Evolutionary conservation across 2,113 vertebrate species (phyloP), one percentile per base, ranked within the genome.

Genomic region (Ophiodon elongatus): DNA sequence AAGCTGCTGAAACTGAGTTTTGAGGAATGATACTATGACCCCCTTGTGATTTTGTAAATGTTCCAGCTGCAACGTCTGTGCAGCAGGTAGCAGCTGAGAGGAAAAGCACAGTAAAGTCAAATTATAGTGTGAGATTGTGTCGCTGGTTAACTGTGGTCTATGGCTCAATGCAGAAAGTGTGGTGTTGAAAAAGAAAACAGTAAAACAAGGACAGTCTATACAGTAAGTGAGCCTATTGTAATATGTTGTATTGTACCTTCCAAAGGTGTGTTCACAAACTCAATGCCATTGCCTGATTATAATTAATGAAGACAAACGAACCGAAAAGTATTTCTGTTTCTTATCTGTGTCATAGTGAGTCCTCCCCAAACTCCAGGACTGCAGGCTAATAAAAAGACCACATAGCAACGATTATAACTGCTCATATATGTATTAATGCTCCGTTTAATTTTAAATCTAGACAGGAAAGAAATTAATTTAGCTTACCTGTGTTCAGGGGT

Each of bases 211-310:
- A 85, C 78, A 84, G 90, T 81, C 73, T 91, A 82, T 87, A 88
- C 89, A 92, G 89, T 87, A 71, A 91, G 85, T 90, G 83, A 93
- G 89, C 88, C 88, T 92, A 77, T 91, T 92, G 88, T 93, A 86
- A 90, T 71, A 86, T 94, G 92, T 93, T 88, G 92, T 91, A 86
- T 89, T 91, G 91, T 94, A 94, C 89, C 90, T 93, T 91, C 83
- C 72, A 88, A 89, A 94, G 85, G 87, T 92, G 89, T 93, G 84
- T 94, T 93, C 89, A 86, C 83, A 84, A 76, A 88, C 78, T 91
- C 74, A 76, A 85, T 84, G 89, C 83, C 87, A 86, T 92, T 80
- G 82, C 83, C 79, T 68, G 87, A 89, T 64, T 83, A 76, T 72
- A 62, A 74, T 68, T 82, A 84, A 82, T 80, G 76, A 86, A 85